Base-by-base conservation (phyloP, 2,113 vertebrate species). In the Fulmarus glacialis region DNA sequence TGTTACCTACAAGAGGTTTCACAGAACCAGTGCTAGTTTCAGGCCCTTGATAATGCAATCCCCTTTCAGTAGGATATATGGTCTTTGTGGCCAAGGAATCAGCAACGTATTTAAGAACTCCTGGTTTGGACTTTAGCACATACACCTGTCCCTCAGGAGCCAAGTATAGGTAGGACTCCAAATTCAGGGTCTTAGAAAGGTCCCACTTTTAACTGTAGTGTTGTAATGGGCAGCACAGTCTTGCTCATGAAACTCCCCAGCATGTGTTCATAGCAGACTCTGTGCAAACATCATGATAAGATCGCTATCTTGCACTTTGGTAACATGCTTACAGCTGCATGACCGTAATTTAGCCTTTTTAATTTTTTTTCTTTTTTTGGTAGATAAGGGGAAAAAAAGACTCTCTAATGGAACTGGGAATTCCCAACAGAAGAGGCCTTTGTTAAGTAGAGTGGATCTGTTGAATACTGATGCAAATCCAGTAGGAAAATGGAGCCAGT, bases 241-340 rank as follows among this genome's bases (percentile, higher is more conserved):
- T 64, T 79, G 26, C 60, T 80, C 8, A 4, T 42, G 55, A 30
- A 74, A 21, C 13, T 77, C 32, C 23, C 8, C n/a, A 52, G 26
- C 26, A 16, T 4, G 42, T 0, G 1, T 50, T 79, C 56, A 7
- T 8, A 75, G 75, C 40, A 77, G 47, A 18, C 17, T 74, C 23
- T 22, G 6, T 43, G 43, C n/a, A 18, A 72, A 26, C 43, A 24
- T 58, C 5, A 2, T 0, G 3, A 1, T 72, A 24, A 68, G 56
- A 30, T 82, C 0, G 0, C 11, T 74, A 6, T 82, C 58, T 82
- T 68, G 36, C 36, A 42, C 58, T 56, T 60, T 9, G 6, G 7
- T 85, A 55, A 7, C 3, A 5, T 68, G 71, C 26, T 88, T 82
- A 32, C 14, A 56, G 43, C 40, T 92, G 26, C 22, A 20, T 42